Base-by-base conservation (phyloP, 2,113 vertebrate genomes). In the Macheiramphus alcinus region DNA sequence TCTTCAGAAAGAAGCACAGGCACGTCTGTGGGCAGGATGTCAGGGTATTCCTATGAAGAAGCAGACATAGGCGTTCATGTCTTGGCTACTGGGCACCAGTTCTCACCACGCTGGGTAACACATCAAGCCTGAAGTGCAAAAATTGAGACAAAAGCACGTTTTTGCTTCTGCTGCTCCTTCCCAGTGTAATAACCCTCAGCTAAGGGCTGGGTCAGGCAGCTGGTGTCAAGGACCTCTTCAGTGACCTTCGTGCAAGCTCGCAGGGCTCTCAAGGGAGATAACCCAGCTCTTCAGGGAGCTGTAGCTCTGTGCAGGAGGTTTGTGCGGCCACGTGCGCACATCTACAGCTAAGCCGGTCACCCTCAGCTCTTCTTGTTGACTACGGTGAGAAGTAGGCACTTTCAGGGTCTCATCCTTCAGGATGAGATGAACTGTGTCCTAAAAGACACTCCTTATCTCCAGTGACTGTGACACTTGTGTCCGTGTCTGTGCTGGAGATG, bases 311-410 rank as follows among this genome's bases (percentile, higher is more conserved):
- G 23, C 17, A 17, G 34, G 55, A 38, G 16, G 5, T 42, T 61
- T 38, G 11, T 1, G 6, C 23, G 50, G 17, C 55, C n/a, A 29
- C 19, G 3, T 3, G 11, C 17, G 43, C 9, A 2, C 6, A 13
- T 42, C 47, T 45, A 25, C 36, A 71, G 62, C 50, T n/a, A 38
- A 20, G 12, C 16, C 50, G 38, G 31, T 29, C 43, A 65, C 43
- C 27, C 43, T 47, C 5, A 2, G 10, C 23, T 61, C 21, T 36
- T 65, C 48, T 34, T 61, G 34, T 68, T 56, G 29, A 16, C 70
- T 25, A 4, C 1, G 1, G 25, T 20, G 32, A 83, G 31, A 48
- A 66, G 27, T 0, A 34, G 11, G 20, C 15, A 38, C 26, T 59
- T 42, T 3, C 50, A 55, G 20, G 17, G 7, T 32, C 43, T 84